These are phyloP conservation scores for Clunio marinus DNA, from an alignment of 2,888 invertebrate genomes.

Conservation along the genomic window DNA sequence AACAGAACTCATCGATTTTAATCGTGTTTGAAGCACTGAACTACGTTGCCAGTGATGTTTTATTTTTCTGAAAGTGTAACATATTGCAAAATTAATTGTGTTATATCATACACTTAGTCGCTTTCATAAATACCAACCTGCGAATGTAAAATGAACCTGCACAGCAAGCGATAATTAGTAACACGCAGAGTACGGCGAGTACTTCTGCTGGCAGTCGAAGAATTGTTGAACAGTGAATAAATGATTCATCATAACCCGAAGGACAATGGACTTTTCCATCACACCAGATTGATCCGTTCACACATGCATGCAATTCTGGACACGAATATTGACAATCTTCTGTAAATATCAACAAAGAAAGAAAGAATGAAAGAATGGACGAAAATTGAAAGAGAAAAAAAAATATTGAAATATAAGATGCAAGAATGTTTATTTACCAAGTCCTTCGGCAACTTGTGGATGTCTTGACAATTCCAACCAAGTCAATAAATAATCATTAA, in stretches of 20 bases:
- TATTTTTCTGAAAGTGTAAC: conserved; percentile 51
- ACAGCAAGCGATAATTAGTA: conserved; percentile 51
- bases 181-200: conserved; percentile 57
- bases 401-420: no score
- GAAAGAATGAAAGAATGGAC: no score
- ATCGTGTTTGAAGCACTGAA: conserved; percentile 72
- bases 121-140: conserved; percentile 51
- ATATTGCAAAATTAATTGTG: no score
- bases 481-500: conserved; percentile 57
- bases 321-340: conserved; percentile 74
- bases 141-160: conserved; percentile 53
- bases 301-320: conserved; percentile 75
- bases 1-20: conserved; percentile 67
- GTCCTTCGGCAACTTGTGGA: conserved; percentile 47
- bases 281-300: conserved; percentile 74
- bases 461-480: conserved; percentile 75
- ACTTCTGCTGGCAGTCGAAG: conserved; percentile 73
- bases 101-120: no score
- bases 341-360: conserved; percentile 51
- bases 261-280: conserved; percentile 75
- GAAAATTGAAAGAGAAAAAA: no score
- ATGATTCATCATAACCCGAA: conserved; percentile 69
- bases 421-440: no score
- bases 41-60: conserved; percentile 65
- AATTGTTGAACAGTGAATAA: conserved; percentile 73